phyloP scores from a whole-genome alignment of 2,888 invertebrate species.

The Digitonthophagus gazella region DNA sequence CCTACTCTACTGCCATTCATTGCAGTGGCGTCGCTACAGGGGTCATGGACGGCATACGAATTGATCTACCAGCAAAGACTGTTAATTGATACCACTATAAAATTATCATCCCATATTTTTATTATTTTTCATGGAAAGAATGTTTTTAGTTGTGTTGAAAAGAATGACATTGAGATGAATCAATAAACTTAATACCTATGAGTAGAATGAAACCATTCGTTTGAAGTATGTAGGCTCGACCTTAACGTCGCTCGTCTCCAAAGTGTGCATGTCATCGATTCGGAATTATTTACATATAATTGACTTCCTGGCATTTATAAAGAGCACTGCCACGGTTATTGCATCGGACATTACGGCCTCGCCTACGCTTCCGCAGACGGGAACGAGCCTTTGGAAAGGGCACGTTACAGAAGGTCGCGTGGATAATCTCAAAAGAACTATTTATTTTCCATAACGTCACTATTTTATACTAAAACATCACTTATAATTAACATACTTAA shows the following conservation, averaged over 20 bases:
- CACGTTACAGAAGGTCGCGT: not conserved
- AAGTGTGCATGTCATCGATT: conserved; percentile 9
- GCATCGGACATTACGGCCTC: conserved; percentile 13
- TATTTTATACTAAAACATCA: too few species aligned
- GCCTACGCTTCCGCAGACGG: conserved; percentile 8
- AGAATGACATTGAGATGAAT: too few species aligned
- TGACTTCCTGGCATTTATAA: conserved; percentile 18
- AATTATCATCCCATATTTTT: not conserved
- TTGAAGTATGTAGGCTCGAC: not conserved
- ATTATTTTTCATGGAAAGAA: too few species aligned
- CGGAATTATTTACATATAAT: conserved; percentile 16
- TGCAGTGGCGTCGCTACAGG: conserved; percentile 35
- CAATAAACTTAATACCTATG: too few species aligned
- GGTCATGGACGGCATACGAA: not conserved
- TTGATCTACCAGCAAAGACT: not conserved
- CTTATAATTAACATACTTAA: too few species aligned
- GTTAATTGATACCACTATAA: not conserved
- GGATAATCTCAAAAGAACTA: too few species aligned
- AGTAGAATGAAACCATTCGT: too few species aligned
- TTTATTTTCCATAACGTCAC: too few species aligned
- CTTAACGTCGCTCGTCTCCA: not conserved
- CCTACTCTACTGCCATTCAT: conserved; percentile 11
- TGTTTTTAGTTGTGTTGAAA: too few species aligned
- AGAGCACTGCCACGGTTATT: conserved; percentile 16
- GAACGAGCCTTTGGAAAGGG: not conserved